Percentiles rank a stretch among this genome's conserved stretches.
These are phyloP conservation scores for Danaus plexippus DNA, from an alignment of 1,140 invertebrate genomes.

Conservation along the genomic window DNA sequence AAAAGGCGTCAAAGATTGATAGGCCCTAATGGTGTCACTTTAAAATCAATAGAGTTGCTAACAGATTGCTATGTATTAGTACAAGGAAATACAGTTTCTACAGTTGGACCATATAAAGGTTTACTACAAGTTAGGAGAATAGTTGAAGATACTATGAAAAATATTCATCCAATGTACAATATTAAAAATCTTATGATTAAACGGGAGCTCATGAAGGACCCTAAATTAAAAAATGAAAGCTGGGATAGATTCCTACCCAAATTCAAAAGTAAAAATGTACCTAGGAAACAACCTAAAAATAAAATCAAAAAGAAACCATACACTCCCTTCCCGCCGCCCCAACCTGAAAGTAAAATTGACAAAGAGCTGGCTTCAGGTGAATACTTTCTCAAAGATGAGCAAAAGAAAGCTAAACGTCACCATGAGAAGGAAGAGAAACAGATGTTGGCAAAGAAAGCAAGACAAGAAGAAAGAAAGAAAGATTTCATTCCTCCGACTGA, in stretches of 20 bases:
- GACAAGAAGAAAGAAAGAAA: conserved; percentile 83
- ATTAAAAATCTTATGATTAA: conserved; percentile 99
- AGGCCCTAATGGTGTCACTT: conserved; percentile 96
- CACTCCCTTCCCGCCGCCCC: conserved; percentile 97
- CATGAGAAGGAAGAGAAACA: conserved; percentile 85
- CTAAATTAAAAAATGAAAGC: conserved; percentile 92
- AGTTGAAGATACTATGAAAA: conserved; percentile 98
- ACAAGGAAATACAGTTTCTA: conserved; percentile 98
- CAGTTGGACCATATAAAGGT: conserved; percentile 95
- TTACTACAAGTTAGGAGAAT: conserved; percentile 93
- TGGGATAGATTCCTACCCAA: conserved; percentile 98
- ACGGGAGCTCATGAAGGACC: conserved; percentile 93
- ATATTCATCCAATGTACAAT: conserved; percentile 99
- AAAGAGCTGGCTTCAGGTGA: conserved; percentile 95
- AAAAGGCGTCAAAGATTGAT: conserved; percentile 95
- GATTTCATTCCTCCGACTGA: conserved; percentile 90
- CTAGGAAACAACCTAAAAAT: conserved; percentile 91
- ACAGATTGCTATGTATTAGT: conserved; percentile 98
- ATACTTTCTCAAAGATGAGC: conserved; percentile 93
- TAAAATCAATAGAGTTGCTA: conserved; percentile 98
- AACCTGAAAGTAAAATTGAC: conserved; percentile 94
- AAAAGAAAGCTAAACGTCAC: conserved; percentile 80
- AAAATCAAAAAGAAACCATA: conserved; percentile 92
- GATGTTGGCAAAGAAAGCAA: conserved; percentile 77
- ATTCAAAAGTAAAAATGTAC: conserved; percentile 93